Conservation (phyloP, 2,888 invertebrate species). For the Vesta saturnalis region DNA sequence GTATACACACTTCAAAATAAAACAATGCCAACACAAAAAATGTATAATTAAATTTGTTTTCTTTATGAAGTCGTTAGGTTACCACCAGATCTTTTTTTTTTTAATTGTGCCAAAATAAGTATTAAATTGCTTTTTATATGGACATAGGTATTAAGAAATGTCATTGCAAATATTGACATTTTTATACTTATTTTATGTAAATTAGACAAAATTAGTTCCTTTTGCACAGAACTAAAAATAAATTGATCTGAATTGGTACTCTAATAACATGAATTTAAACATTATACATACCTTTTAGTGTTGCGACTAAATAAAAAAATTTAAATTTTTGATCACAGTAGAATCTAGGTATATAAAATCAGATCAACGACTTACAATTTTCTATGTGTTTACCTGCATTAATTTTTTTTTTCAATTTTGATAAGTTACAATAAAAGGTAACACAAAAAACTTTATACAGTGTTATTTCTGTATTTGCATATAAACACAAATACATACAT, state of each 20-base stretch:
- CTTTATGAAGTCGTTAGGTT: no score
- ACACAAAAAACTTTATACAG: slow-evolving; percentile 11
- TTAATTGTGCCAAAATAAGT: no score
- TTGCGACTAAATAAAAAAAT: slow-evolving; percentile 5
- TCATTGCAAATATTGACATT: no score
- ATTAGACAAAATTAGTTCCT: no score
- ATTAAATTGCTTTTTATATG: no score
- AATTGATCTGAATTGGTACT: no score
- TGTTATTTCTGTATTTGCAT: slow-evolving; percentile 13
- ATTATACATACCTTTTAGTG: slow-evolving; percentile 7
- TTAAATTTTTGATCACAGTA: slow-evolving; percentile 9
- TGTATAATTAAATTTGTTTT: no score
- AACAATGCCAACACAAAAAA: slow-evolving; percentile 1
- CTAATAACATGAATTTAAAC: no score
- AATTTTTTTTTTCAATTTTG: slow-evolving; percentile 13
- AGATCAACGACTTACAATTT: slow-evolving; percentile 7
- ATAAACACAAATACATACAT: slow-evolving; percentile 13
- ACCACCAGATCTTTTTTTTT: no score
- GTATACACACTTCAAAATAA: not conserved
- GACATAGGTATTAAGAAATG: no score
- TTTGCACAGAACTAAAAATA: no score
- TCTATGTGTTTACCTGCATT: slow-evolving; percentile 19
- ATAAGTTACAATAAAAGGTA: slow-evolving; percentile 21
- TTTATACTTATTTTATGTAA: no score
- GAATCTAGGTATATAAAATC: slow-evolving; percentile 9